Base-by-base conservation (phyloP, 92 coral and sea anemone species). In the Actinernus sp. region DNA sequence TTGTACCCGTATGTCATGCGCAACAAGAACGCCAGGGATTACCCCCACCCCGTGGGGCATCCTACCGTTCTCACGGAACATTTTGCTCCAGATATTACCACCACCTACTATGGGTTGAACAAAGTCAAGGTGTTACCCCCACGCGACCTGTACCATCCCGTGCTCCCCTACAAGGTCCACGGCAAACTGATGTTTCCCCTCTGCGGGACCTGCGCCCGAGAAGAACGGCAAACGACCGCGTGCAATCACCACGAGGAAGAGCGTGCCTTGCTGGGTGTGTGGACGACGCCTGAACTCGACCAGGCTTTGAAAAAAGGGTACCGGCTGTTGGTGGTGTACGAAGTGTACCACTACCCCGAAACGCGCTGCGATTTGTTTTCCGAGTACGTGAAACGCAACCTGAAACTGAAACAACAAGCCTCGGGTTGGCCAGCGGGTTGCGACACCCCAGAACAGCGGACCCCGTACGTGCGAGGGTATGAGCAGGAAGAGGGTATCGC, bases 261-360 rank as follows among this genome's bases (percentile, higher is more conserved):
- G 14, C 79, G 91, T 34, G 65, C 65, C 3, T 36, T 85, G 3
- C 27, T 40, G 2, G 85, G 90, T 9, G 70, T 63, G n/a, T 84
- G 90, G 90, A 68, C 46, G 2, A 60, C 68, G 1, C 34, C 69
- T 9, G 90, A 84, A 41, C 26, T 84, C 18, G 5, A 31, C 24
- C 70, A 79, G 31, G 86, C 86, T 11, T 28, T 69, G n/a, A 50
- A 67, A 24, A 11, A 26, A 55, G 76, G 81, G 3, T 79, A 79
- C 48, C 65, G 61, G 0, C 31, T 85, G 10, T 17, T 61, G 1
- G 36, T 49, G 4, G 22, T 85, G 11, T 40, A 64, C 24, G 77
- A 85, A 46, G 87, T 85, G n/a, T 86, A 83, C 87, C 83, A 72
- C 44, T 86, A 72, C 34, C 45, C 56, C 0, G 34, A 82, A n/a